These are phyloP conservation scores for Oreochromis tanganicae DNA, from an alignment of 2,113 vertebrate species.

Conservation along the genomic window DNA sequence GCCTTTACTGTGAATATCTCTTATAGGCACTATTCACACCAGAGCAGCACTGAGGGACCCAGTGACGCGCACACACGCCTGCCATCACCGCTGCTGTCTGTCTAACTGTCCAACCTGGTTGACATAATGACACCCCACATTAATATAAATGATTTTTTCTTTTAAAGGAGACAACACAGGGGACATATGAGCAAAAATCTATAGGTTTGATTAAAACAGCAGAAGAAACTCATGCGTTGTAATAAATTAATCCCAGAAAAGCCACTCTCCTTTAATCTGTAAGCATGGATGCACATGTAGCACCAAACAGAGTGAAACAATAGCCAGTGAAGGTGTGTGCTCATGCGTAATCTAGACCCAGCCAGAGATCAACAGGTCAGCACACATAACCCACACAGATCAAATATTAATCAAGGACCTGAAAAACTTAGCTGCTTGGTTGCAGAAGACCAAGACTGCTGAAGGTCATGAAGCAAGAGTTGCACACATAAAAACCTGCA, in stretches of 20 bases:
- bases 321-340: constrained; percentile 16
- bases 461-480: neutral
- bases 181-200: neutral
- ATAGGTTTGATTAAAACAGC: neutral
- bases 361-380: constrained; percentile 57
- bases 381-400: constrained; percentile 48
- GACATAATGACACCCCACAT: constrained; percentile 48
- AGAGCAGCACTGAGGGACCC: constrained; percentile 25
- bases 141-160: constrained; percentile 1
- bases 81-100: constrained; percentile 26
- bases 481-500: neutral
- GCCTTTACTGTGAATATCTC: constrained; percentile 71
- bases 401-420: constrained; percentile 51
- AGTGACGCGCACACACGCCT: neutral
- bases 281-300: neutral
- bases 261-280: neutral
- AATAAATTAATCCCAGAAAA: neutral
- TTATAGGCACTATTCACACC: constrained; percentile 46
- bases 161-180: neutral
- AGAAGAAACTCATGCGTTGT: neutral
- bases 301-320: constrained; percentile 17
- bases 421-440: neutral
- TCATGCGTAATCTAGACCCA: constrained; percentile 53
- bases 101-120: constrained; percentile 50
- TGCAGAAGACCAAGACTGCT: neutral